These are phyloP conservation scores for Prionace glauca DNA, from an alignment of 2,797 vertebrate genomes.

Conservation along the genomic window DNA sequence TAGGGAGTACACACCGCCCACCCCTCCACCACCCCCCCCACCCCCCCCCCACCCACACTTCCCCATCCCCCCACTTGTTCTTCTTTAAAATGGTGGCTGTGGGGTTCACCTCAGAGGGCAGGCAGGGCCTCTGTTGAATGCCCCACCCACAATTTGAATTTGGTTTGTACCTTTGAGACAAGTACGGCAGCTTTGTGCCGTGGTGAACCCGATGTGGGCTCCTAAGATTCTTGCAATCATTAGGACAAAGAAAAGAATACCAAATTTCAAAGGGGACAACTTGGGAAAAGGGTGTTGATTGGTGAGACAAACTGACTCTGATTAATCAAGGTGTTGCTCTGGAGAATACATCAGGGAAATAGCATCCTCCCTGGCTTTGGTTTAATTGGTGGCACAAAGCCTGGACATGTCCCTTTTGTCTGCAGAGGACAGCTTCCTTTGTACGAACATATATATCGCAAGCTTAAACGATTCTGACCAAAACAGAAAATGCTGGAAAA, in stretches of 20 bases:
- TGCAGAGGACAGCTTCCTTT: neutral
- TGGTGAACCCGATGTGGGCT: neutral
- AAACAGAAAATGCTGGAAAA: no score
- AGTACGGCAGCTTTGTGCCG: no score
- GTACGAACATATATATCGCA: no score
- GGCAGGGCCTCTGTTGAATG: neutral
- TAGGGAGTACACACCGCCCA: no score
- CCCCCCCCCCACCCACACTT: no score
- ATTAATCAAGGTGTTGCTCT: neutral
- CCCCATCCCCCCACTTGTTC: neutral
- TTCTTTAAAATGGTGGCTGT: neutral
- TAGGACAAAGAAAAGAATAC: neutral
- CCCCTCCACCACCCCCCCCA: no score
- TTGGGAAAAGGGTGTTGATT: neutral
- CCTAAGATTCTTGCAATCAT: neutral
- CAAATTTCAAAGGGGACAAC: neutral
- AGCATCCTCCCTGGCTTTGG: neutral
- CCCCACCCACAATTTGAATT: no score
- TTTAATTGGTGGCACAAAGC: neutral
- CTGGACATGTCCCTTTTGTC: neutral
- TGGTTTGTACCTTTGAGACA: no score
- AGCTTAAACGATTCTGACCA: no score
- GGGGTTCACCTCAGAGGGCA: neutral
- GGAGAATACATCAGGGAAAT: neutral
- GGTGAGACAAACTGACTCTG: neutral